phyloP scores from a whole-genome alignment of 53 echinoderm and acorn worm genomes.

The Mesocentrotus franciscanus region DNA sequence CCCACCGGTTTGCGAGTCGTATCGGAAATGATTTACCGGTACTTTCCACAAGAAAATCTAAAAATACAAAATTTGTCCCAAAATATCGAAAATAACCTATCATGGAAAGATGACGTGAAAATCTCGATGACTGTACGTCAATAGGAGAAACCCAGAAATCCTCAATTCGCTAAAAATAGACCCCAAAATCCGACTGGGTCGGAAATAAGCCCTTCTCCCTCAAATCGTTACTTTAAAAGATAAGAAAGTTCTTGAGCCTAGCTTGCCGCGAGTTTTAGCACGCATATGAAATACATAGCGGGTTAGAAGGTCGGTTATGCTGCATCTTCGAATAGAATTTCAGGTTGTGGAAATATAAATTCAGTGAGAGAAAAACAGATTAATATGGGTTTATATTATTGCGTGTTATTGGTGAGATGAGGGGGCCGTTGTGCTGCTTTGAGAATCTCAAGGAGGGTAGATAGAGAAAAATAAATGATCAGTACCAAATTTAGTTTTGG shows the following conservation, averaged over 20 bases:
- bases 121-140: constrained; percentile 56
- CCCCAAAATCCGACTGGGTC: constrained; percentile 30
- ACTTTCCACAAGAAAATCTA: background rate
- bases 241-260: constrained; percentile 15
- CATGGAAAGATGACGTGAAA: constrained; percentile 6
- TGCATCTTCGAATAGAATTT: background rate
- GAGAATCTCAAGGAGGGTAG: background rate
- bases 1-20: background rate
- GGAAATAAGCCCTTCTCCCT: constrained; percentile 19
- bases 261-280: background rate
- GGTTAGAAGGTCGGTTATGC: background rate
- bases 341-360: background rate
- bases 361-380: background rate
- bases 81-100: background rate
- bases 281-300: background rate
- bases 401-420: background rate
- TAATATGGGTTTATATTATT: background rate
- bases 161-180: constrained; percentile 50
- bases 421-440: background rate
- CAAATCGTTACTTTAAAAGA: constrained; percentile 3
- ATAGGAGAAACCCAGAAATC: constrained; percentile 47
- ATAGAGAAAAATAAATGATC: background rate
- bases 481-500: background rate
- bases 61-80: background rate
- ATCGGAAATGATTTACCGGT: constrained; percentile 45